A percentile compares a stretch with the other conserved stretches of the same genome.
Evolutionary conservation across 2,888 invertebrate species (phyloP).

Genomic region (Xanthorhoe spadicearia): DNA sequence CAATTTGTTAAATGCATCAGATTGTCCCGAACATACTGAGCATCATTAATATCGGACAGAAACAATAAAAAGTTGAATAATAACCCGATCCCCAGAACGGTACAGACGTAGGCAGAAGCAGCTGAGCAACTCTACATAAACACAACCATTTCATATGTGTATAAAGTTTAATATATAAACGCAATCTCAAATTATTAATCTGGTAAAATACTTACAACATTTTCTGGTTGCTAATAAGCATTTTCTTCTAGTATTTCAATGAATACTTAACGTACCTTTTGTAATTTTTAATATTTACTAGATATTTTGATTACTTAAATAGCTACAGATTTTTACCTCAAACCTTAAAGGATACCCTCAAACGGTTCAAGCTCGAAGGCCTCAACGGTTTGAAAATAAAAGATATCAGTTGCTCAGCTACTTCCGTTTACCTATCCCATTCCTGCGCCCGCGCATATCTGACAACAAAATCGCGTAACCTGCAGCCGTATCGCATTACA

Average conservation of each 20-base stretch:
- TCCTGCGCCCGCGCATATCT: conserved; percentile 64
- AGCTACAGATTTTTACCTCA: too few relatives aligned
- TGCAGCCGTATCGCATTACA: conserved; percentile 78
- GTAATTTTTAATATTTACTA: too few relatives aligned
- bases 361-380: not conserved
- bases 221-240: too few relatives aligned
- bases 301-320: too few relatives aligned
- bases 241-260: too few relatives aligned
- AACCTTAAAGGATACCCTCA: not conserved
- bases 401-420: conserved; percentile 13
- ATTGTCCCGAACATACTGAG: conserved; percentile 53
- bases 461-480: conserved; percentile 69
- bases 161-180: too few relatives aligned
- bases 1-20: conserved; percentile 53
- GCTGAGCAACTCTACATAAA: conserved; percentile 26
- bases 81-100: conserved; percentile 60
- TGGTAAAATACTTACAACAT: too few relatives aligned
- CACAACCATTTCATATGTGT: too few relatives aligned
- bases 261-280: too few relatives aligned
- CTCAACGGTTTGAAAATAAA: not conserved
- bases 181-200: too few relatives aligned
- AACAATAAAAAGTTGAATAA: conserved; percentile 82
- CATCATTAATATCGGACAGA: conserved; percentile 64
- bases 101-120: conserved; percentile 14
- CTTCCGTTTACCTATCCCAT: conserved; percentile 3